Percentiles rank a stretch among this genome's conserved stretches.
These are phyloP conservation scores for Fistularia tabacaria DNA, from an alignment of 2,797 vertebrate genomes.

Conservation along the genomic window DNA sequence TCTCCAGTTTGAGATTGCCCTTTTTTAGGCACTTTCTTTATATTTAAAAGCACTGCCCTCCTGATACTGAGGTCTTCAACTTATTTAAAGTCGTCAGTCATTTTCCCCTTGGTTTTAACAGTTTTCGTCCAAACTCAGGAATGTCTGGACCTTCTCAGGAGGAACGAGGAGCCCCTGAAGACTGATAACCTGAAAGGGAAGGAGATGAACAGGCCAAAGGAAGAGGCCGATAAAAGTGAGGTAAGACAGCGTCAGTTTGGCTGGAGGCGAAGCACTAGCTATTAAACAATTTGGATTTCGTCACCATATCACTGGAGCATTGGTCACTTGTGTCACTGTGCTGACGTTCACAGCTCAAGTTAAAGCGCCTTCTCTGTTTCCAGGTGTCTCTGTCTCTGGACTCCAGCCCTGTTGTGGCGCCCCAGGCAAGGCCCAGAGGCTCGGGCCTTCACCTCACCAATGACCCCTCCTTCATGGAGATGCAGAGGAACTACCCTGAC, in stretches of 20 bases:
- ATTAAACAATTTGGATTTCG: no score
- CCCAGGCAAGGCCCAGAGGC: conserved; percentile 7
- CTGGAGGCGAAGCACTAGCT: no score
- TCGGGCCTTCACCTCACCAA: conserved; percentile 1
- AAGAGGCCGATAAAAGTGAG: no score
- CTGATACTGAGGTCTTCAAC: no score
- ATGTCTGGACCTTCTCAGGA: conserved; percentile 48
- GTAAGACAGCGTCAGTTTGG: neutral
- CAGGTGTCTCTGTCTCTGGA: conserved; percentile 13
- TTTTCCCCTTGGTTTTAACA: no score
- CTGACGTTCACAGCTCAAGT: no score
- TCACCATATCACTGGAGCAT: neutral
- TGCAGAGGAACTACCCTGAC: conserved; percentile 76
- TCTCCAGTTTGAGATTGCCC: no score
- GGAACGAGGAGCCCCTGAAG: conserved; percentile 27
- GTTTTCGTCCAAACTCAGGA: conserved; percentile 8
- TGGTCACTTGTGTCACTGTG: no score
- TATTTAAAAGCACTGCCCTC: no score
- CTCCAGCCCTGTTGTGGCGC: neutral
- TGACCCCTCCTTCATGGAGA: conserved; percentile 69
- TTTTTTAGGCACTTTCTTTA: no score
- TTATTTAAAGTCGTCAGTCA: neutral
- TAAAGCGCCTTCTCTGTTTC: neutral
- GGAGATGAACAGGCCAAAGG: neutral
- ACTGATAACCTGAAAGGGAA: neutral